Conservation (phyloP, 2,113 vertebrate genomes). For the Tringa solitaria region DNA sequence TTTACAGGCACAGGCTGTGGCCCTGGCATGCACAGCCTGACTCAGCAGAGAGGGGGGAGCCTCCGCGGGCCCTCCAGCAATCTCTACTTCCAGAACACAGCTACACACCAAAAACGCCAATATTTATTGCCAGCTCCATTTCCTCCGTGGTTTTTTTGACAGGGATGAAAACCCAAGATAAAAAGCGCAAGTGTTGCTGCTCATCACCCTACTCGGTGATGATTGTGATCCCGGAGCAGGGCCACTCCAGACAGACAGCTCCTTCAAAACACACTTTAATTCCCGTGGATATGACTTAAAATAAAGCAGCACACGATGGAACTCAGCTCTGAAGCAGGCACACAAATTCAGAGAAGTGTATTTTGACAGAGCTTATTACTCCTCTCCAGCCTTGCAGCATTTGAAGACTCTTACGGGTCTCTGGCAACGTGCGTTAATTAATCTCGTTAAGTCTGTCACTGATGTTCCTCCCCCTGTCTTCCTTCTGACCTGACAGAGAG, state of each 20-base stretch:
- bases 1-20: background rate
- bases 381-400: background rate
- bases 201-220: background rate
- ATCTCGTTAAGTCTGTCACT: background rate
- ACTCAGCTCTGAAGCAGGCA: accelerated
- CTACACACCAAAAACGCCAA: background rate
- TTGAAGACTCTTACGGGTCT: background rate
- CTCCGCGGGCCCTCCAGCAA: background rate
- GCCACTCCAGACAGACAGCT: background rate
- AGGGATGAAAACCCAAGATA: background rate
- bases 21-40: background rate
- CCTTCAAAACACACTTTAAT: background rate
- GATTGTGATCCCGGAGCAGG: background rate
- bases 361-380: background rate
- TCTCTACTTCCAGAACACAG: background rate
- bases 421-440: background rate
- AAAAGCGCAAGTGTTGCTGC: background rate
- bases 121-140: background rate
- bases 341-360: too few species aligned
- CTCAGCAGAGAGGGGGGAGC: background rate
- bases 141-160: background rate
- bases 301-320: background rate
- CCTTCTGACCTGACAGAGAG: background rate
- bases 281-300: background rate
- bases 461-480: background rate